Evolutionary conservation across 2,797 vertebrate genomes (phyloP), one percentile per base, ranked within the genome.

Genomic region (Pithecia hirsuta): DNA sequence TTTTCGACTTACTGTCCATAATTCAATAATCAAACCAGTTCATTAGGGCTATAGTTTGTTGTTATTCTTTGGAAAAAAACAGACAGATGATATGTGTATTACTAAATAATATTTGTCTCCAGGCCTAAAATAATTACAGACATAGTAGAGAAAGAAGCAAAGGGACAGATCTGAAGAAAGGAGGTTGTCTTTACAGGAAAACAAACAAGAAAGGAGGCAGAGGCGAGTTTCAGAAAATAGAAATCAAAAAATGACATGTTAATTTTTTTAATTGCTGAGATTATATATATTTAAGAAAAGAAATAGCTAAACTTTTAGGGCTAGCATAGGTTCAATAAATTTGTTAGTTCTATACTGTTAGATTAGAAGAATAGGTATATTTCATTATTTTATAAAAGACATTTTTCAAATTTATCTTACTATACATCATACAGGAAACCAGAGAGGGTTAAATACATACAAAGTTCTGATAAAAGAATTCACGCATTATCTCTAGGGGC

Each of bases 31-130:
- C 70, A 96, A 94, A 44, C 7, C 67, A 75, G 46, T 85, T 97
- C 91, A 94, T 89, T 82, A 30, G 83, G 26, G 1, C 30, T 89
- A 52, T 0, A 39, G 41, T 95, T 93, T 92, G 30, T 88, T 96
- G 41, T 55, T 93, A 83, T 80, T 44, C 50, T 96, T 95, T 82
- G 61, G 28, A 80, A 26, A 85, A 46, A 88, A 70, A 6, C 86
- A 94, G 48, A 30, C 61, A 94, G 89, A 94, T 61, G 48, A 84
- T 81, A 59, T 11, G 44, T 70, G 83, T 9, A 85, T 44, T 90
- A 61, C 17, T 96, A 89, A 95, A 50, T 95, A 11, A 75, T 88
- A 94, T 72, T 92, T 93, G 57, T 95, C 89, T 96, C 44, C 10
- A 85, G 41, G 67, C 24, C 14, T 89, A 94, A 95, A 88, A 89